phyloP scores from a whole-genome alignment of 1,140 invertebrate species.

The Lepidotrigona ventralis region DNA sequence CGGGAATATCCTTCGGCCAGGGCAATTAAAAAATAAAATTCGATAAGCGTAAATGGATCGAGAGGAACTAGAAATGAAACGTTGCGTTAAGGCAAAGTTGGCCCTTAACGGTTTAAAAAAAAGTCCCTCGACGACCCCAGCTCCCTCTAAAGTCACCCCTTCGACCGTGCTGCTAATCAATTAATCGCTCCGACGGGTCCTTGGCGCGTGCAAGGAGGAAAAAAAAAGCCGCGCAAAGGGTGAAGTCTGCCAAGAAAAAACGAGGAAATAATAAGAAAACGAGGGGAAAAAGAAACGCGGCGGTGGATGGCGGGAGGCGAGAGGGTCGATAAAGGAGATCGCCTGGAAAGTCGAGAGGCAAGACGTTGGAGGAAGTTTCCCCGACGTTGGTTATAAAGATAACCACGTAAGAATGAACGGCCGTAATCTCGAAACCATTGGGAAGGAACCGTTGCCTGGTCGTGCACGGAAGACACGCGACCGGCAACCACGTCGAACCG shows the following conservation, averaged over 20 bases:
- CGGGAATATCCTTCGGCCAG: no score
- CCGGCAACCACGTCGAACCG: background rate
- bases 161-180: constrained; percentile 11
- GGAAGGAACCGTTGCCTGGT: background rate
- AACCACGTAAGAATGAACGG: constrained; percentile 11
- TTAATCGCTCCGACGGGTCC: constrained; percentile 1
- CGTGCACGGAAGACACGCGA: background rate
- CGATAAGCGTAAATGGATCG: no score
- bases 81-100: no score
- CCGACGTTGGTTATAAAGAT: constrained; percentile 25
- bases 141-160: background rate
- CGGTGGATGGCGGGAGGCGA: background rate
- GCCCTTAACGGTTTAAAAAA: background rate
- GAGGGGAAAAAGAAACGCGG: background rate
- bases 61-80: no score
- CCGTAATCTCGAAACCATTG: background rate
- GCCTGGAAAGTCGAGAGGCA: background rate
- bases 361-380: background rate
- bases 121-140: background rate
- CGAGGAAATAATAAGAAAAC: background rate
- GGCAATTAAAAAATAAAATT: no score
- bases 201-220: constrained; percentile 14
- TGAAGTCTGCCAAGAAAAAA: background rate
- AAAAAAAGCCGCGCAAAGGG: constrained; percentile 6
- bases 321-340: constrained; percentile 22